Conservation (phyloP, 2,113 vertebrate species). For the Gadus macrocephalus region DNA sequence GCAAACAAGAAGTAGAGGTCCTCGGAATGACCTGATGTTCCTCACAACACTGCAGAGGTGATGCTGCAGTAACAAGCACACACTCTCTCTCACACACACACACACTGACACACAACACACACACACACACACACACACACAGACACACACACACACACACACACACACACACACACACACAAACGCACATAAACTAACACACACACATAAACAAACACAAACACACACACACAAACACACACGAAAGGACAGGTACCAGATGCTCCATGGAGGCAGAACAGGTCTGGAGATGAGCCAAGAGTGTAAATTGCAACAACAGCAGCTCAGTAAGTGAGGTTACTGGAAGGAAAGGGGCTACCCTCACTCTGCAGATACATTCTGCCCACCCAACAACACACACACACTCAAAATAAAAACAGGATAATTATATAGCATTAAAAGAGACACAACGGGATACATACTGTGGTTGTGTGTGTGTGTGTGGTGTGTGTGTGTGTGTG, state of each 20-base stretch:
- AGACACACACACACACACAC: too few species aligned
- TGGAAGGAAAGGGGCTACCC: conserved; percentile 29
- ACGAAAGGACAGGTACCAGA: not conserved
- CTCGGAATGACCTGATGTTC: not conserved
- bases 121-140: too few species aligned
- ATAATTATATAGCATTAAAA: conserved; percentile 16
- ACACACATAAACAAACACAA: too few species aligned
- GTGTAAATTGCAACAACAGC: conserved; percentile 56
- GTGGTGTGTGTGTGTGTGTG: too few species aligned
- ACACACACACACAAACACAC: too few species aligned
- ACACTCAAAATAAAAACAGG: conserved; percentile 26
- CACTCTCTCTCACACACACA: too few species aligned
- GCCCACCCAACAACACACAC: conserved; percentile 10
- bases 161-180: too few species aligned
- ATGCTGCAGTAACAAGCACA: conserved; percentile 20
- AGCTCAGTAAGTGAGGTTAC: conserved; percentile 50
- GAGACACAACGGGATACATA: conserved; percentile 31
- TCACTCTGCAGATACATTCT: too few species aligned
- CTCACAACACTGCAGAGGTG: conserved; percentile 34
- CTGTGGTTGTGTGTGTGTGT: too few species aligned
- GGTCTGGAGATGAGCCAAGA: conserved; percentile 49
- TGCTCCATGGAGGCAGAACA: conserved; percentile 37
- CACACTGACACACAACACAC: too few species aligned
- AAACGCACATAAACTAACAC: too few species aligned
- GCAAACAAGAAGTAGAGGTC: conserved; percentile 30